Evolutionary conservation across 2,888 invertebrate species (phyloP).

Genomic region (Lissonota sp.): DNA sequence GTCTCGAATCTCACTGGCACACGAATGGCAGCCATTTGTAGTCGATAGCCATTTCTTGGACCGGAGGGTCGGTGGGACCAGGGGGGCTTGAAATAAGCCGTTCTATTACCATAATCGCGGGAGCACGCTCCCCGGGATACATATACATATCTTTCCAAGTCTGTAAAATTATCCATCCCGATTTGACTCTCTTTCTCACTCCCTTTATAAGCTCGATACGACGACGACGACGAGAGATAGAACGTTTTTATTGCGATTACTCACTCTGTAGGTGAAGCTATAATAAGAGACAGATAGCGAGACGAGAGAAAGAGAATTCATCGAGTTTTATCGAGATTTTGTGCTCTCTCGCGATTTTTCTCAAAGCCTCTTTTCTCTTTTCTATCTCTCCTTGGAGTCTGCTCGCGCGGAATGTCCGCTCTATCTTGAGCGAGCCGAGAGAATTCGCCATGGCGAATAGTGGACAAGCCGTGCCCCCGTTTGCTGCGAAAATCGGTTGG

Average conservation of each 20-base stretch:
- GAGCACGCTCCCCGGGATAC: conserved; percentile 48
- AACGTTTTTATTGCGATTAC: conserved; percentile 62
- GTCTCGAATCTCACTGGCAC: conserved; percentile 47
- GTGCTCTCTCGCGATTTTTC: conserved; percentile 3
- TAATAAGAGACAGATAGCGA: background rate
- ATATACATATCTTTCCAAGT: conserved; percentile 62
- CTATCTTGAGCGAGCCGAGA: conserved; percentile 48
- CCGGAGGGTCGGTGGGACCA: conserved; percentile 47
- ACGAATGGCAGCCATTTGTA: conserved; percentile 65
- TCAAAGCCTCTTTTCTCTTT: too few species aligned
- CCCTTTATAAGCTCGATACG: conserved; percentile 47
- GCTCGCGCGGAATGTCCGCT: conserved; percentile 45
- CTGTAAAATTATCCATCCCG: conserved; percentile 71
- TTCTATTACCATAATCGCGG: conserved; percentile 74
- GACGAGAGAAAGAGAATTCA: background rate
- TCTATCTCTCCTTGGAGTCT: conserved; percentile 10
- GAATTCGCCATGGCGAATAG: conserved; percentile 59
- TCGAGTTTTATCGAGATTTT: background rate
- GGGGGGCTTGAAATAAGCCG: conserved; percentile 70
- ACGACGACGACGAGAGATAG: conserved; percentile 16
- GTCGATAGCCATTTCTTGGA: conserved; percentile 68
- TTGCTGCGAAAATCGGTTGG: conserved; percentile 53
- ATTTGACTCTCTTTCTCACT: conserved; percentile 50
- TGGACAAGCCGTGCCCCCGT: conserved; percentile 43
- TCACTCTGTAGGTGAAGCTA: conserved; percentile 24